Evolutionary conservation across 2,888 invertebrate species (phyloP).

Genomic region (Girardia tigrina): DNA sequence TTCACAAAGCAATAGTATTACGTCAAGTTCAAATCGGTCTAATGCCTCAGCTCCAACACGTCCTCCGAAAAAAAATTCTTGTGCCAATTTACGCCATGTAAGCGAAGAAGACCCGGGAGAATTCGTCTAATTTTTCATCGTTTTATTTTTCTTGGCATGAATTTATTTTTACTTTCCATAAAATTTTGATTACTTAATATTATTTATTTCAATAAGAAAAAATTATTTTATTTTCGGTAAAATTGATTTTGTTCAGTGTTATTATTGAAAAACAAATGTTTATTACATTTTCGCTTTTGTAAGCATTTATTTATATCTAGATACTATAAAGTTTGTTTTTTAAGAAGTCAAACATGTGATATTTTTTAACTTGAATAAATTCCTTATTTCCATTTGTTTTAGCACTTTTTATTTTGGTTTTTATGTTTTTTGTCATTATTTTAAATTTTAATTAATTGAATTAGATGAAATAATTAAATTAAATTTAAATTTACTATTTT

Average conservation of each 20-base stretch:
- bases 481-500: no score
- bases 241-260: background rate
- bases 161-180: background rate
- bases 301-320: background rate
- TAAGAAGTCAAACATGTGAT: background rate
- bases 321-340: conserved; percentile 1
- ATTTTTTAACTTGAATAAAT: background rate
- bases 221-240: background rate
- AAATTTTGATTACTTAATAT: background rate
- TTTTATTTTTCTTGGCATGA: background rate
- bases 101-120: conserved; percentile 5
- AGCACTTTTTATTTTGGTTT: no score
- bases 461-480: no score
- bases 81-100: background rate
- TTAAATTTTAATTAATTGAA: no score
- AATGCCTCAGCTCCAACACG: background rate
- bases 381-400: background rate
- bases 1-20: conserved; percentile 1
- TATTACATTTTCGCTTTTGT: background rate
- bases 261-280: background rate
- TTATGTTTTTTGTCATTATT: no score
- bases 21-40: background rate
- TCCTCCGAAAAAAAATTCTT: background rate
- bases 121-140: background rate
- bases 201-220: background rate